phyloP scores from a whole-genome alignment of 1,140 invertebrate species.

The Teleopsis dalmanni region DNA sequence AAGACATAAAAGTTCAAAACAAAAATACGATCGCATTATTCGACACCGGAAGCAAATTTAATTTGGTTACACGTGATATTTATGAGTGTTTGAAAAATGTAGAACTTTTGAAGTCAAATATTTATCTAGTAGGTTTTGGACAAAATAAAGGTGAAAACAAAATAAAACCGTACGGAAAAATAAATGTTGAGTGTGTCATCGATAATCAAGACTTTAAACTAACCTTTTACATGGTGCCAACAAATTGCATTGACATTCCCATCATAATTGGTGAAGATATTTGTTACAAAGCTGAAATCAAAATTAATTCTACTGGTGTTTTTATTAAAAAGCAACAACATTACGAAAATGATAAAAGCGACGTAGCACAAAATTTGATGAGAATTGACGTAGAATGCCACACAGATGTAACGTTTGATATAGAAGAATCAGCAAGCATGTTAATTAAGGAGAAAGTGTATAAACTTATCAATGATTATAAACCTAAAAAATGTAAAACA shows the following conservation, averaged over 20 bases:
- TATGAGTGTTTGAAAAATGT: too few relatives aligned
- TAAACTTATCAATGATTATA: slow-evolving; percentile 9
- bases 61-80: too few relatives aligned
- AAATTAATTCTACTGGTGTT: background rate
- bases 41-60: too few relatives aligned
- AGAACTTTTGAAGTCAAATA: background rate
- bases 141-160: background rate
- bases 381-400: too few relatives aligned
- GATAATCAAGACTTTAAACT: background rate
- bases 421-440: too few relatives aligned
- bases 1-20: background rate
- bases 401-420: too few relatives aligned
- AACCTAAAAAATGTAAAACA: background rate
- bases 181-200: background rate
- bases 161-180: slow-evolving; percentile 1
- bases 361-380: too few relatives aligned
- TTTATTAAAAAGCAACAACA: background rate
- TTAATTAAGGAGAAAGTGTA: too few relatives aligned
- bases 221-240: slow-evolving; percentile 4
- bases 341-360: slow-evolving; percentile 7
- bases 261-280: background rate
- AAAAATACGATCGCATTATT: too few relatives aligned
- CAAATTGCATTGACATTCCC: slow-evolving; percentile 3
- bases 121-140: slow-evolving; percentile 5
- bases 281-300: background rate